Base-by-base conservation (phyloP, 2,113 vertebrate species). In the Chloropsis hardwickii region DNA sequence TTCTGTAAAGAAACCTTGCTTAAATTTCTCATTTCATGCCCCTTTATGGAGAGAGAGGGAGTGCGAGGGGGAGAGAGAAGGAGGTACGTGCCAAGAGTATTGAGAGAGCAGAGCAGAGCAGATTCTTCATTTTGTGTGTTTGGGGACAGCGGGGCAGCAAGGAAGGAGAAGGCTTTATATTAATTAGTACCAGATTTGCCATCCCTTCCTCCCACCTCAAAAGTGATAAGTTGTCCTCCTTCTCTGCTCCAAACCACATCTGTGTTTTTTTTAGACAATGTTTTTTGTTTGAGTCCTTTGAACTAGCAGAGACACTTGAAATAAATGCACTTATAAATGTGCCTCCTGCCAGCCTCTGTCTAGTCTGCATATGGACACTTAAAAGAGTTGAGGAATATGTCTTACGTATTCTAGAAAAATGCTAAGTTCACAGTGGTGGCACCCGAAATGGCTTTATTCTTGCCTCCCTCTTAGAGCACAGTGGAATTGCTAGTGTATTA, bases 301-400 rank as follows among this genome's bases (percentile, higher is more conserved):
- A 94, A 92, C 87, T 96, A 93, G 33, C 67, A 93, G 74, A 96
- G 56, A 74, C 39, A 62, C 88, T 92, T 93, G 86, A 92, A 95
- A 93, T 85, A 96, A 93, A 93, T 86, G 80, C 60, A 44, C 45
- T 92, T 85, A 58, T 19, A 85, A 95, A 81, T 84, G 66, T 82
- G 90, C 92, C 65, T 85, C 84, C 90, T 91, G 88, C 81, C 94
- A 93, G 85, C 81, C 69, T 77, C 71, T 90, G 87, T 84, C 93
- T 86, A 58, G 78, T 92, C 87, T 95, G 83, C 67, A 56, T 93
- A 78, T 25, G 90, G 92, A 95, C 65, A 65, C 91, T 96, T 94
- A 51, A 92, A 94, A 94, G 71, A 74, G 21, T 56, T 57, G 81
- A 92, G 67, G 78, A 71, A 29, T 65, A 40, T 61, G 73, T 91